Base-by-base conservation (phyloP, 2,888 invertebrate species). In the Pseudeuparius sepicola region DNA sequence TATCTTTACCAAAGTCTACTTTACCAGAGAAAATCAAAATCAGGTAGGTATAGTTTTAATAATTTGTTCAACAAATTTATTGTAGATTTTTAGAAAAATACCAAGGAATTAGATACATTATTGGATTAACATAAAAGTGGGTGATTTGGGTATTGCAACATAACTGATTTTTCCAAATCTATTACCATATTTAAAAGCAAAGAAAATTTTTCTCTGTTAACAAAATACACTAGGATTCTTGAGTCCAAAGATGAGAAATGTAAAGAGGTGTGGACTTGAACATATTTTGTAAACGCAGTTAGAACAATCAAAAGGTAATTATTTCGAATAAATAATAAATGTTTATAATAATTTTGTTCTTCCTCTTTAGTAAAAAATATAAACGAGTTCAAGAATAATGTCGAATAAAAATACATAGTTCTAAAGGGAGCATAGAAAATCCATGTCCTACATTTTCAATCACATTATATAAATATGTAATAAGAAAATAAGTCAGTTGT, bases 251-350 rank as follows among this genome's bases (percentile, higher is more conserved):
- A 43, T 7, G 37, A 37, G 10, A 55, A 54, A 46, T 44, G 51
- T 13, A 57, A 54, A 41, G 45, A 49, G 16, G 33, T 46, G 6
- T 60, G 60, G 59, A 53, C 50, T 60, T 16, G 53, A 56, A 31
- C 46, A 50, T 11, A 50, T 49, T 29, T 41, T 60, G 15, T 59
- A 59, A 58, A 40, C 50, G 24, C 59, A 60, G 43, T 43, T 60
- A 14, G 31, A 50, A 24, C 47, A 49, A 42, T 50, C 45, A 7
- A 59, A 56, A 55, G 54, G 59, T 60, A 43, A 15, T 4, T 24
- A 20, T 23, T n/a, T n/a, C 13, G 7, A 14, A 5, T 4, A n/a
- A 14, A 12, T 14, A n/a, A 6, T 29, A 29, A 14, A 4, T 29
- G 15, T 11, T 25, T 11, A 11, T 27, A 27, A 9, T 27, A 14